phyloP scores from a whole-genome alignment of 2,888 invertebrate genomes.

The Pristionchus japonicus region DNA sequence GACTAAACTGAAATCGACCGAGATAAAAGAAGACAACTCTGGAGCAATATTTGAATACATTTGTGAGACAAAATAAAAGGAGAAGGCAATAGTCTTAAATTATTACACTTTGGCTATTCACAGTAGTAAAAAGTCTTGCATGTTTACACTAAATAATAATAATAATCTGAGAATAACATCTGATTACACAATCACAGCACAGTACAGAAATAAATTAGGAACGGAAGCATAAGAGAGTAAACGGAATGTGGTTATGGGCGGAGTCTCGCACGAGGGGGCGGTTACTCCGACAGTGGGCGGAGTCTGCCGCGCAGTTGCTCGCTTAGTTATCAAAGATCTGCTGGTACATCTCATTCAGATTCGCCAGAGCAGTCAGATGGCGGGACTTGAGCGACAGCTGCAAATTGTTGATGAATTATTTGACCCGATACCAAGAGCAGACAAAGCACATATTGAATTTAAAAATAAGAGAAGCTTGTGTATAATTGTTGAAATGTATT shows the following conservation, averaged over 20 bases:
- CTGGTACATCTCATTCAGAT: constrained; percentile 93
- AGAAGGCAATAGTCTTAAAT: neutral
- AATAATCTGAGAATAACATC: constrained; percentile 30
- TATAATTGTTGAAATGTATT: too few relatives aligned
- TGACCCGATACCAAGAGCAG: too few relatives aligned
- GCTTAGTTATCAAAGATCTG: constrained; percentile 80
- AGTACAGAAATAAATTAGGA: constrained; percentile 40
- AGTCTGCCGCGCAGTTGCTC: constrained; percentile 5
- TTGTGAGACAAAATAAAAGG: constrained; percentile 8
- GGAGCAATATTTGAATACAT: constrained; percentile 38
- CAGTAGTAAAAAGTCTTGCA: neutral
- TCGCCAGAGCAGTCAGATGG: constrained; percentile 72
- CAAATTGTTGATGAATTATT: too few relatives aligned
- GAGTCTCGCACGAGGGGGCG: neutral
- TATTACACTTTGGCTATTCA: constrained; percentile 45
- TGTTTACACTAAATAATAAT: neutral
- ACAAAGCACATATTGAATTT: too few relatives aligned
- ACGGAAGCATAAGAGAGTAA: neutral
- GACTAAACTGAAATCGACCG: constrained; percentile 15
- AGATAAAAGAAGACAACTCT: constrained; percentile 28
- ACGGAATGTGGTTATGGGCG: constrained; percentile 1
- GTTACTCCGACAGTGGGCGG: neutral
- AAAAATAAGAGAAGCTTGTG: too few relatives aligned
- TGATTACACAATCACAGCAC: constrained; percentile 40
- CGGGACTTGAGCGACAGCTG: constrained; percentile 89